phyloP scores from a whole-genome alignment of 2,113 vertebrate genomes.

The Nicator chloris region DNA sequence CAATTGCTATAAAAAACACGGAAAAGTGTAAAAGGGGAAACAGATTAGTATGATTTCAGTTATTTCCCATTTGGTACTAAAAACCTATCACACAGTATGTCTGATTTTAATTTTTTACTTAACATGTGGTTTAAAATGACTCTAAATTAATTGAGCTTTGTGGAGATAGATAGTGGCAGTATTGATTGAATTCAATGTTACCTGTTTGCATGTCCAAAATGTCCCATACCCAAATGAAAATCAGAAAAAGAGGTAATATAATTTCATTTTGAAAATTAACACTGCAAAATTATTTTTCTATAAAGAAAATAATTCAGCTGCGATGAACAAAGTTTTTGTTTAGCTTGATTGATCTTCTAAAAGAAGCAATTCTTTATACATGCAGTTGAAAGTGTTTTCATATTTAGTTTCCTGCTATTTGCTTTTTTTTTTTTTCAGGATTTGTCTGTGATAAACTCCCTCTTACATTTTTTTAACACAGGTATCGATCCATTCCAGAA shows the following conservation, averaged over 20 bases:
- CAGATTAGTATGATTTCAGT: not conserved
- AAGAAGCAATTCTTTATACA: not conserved
- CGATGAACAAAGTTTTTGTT: not conserved
- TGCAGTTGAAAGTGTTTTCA: not conserved
- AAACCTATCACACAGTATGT: not conserved
- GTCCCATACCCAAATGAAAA: not conserved
- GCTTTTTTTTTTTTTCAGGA: not conserved
- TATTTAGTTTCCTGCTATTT: not conserved
- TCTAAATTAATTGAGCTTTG: not conserved
- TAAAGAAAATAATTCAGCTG: not conserved
- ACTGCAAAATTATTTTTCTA: not conserved
- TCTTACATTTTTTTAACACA: not conserved
- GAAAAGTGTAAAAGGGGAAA: not conserved
- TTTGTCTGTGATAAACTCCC: not conserved
- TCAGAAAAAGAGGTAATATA: not conserved
- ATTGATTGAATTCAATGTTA: not conserved
- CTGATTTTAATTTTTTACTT: not conserved
- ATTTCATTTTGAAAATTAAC: not conserved
- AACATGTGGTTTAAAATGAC: not conserved
- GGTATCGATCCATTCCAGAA: slow-evolving; percentile 23
- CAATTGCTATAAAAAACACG: not conserved
- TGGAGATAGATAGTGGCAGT: not conserved
- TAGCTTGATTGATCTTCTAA: not conserved
- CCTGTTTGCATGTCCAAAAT: not conserved
- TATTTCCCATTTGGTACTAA: not conserved